Conservation (phyloP, 2,797 vertebrate genomes). For the Galagoides demidoff region DNA sequence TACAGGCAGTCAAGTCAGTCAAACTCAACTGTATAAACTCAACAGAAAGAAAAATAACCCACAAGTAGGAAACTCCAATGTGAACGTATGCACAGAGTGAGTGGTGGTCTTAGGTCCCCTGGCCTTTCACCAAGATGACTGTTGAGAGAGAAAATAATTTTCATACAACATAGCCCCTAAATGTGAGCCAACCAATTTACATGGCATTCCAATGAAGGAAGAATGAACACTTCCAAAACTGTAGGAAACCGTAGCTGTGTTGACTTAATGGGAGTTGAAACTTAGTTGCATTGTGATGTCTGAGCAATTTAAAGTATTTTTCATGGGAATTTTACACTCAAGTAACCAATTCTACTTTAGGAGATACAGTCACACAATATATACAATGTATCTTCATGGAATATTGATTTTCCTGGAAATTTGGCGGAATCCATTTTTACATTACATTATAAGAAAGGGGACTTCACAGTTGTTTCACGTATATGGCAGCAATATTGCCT, state of each 20-base stretch:
- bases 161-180: neutral
- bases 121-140: neutral
- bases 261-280: neutral
- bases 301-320: neutral
- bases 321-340: neutral
- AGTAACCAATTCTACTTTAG: neutral
- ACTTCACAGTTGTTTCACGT: neutral
- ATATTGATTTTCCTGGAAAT: slow-evolving; percentile 5
- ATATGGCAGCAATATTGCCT: neutral
- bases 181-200: neutral
- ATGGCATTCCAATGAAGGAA: neutral
- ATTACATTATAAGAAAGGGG: slow-evolving; percentile 28
- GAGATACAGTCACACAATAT: neutral
- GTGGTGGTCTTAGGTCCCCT: neutral
- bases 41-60: neutral
- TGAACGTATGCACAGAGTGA: neutral
- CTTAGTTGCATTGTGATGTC: neutral
- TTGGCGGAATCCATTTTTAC: neutral
- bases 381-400: neutral
- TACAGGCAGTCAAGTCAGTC: neutral
- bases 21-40: neutral
- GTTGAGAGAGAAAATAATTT: neutral
- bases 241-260: neutral
- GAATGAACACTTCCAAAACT: neutral
- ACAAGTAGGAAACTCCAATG: neutral